Evolutionary conservation across 2,113 vertebrate species (phyloP), one percentile per base, ranked within the genome.

Genomic region (Drymodes brunneopygia): DNA sequence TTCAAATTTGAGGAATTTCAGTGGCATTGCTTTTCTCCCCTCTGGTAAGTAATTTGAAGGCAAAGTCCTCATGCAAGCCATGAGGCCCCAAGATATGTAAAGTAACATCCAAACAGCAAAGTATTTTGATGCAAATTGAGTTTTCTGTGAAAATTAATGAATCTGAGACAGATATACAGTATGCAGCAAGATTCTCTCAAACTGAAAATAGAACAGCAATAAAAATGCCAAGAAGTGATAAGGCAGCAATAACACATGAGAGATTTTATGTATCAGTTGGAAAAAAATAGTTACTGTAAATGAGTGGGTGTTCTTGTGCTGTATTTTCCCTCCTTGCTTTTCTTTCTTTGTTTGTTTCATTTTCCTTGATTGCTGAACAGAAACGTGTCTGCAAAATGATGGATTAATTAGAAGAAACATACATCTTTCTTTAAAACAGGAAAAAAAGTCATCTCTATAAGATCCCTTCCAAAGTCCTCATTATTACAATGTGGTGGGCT

Each of bases 111-210:
- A 69, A 74, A 80, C 22, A 91, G 61, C 17, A 79, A 94, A 93
- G 17, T 50, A 42, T 71, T 81, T 93, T 85, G 31, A 96, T 97
- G 96, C 36, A 96, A 96, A 97, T 89, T 94, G 88, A 95, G 72
- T 95, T 97, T 97, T 96, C 91, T 94, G 45, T 92, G 67, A 94
- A 97, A 98, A 97, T 95, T 96, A 98, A 97, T 96, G 92, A 92
- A 96, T 97, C 79, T 94, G 70, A 96, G 87, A 58, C 75, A 94
- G 65, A 93, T 81, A 93, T 93, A 93, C 5, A 58, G 19, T 95
- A 93, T 23, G 28, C 44, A 91, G 90, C 54, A 98, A 97, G 89
- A 90, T 96, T 96, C 38, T 50, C 64, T 60, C 84, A 95, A 96
- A 97, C 73, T 93, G 93, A 97, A 98, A 97, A 96, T 92, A 95